These are phyloP conservation scores for Netelia virgata DNA, from an alignment of 2,888 invertebrate genomes.

Conservation along the genomic window DNA sequence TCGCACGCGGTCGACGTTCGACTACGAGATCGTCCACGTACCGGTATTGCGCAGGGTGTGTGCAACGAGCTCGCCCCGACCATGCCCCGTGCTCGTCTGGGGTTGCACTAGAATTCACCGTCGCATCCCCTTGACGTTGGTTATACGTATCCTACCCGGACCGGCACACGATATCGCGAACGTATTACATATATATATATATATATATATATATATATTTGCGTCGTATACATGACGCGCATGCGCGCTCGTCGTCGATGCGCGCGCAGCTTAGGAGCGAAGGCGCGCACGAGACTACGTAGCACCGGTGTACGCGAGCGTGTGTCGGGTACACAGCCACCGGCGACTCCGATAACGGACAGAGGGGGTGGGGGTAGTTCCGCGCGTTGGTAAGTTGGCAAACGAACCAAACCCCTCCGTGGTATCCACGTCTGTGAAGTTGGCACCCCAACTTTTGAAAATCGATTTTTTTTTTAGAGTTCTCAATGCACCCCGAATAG, in stretches of 20 bases:
- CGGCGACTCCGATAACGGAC: conserved; percentile 17
- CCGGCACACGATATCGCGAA: conserved; percentile 48
- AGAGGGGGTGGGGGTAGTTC: background rate
- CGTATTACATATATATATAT: too few species aligned
- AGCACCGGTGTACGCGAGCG: background rate
- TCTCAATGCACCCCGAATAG: too few species aligned
- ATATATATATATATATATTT: conserved; percentile 23
- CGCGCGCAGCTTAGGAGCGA: background rate
- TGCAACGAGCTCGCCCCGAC: conserved; percentile 38
- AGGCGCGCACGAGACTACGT: conserved; percentile 7
- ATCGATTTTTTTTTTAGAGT: too few species aligned
- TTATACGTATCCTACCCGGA: conserved; percentile 42
- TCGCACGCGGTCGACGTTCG: conserved; percentile 42
- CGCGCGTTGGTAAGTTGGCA: conserved; percentile 38
- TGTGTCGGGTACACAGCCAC: conserved; percentile 15
- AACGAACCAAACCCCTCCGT: conserved; percentile 52
- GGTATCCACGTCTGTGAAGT: conserved; percentile 21
- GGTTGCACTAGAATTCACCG: conserved; percentile 53
- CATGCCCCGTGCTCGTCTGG: conserved; percentile 63
- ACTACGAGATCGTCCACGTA: background rate
- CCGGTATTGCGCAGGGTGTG: conserved; percentile 1
- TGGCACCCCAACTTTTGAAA: too few species aligned
- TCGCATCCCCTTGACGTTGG: conserved; percentile 39
- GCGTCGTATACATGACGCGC: conserved; percentile 32
- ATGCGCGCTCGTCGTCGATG: conserved; percentile 27